A percentile compares a stretch with the other conserved stretches of the same genome.
Evolutionary conservation across 2,888 invertebrate genomes (phyloP).

Genomic region (Gnatocerus cornutus): DNA sequence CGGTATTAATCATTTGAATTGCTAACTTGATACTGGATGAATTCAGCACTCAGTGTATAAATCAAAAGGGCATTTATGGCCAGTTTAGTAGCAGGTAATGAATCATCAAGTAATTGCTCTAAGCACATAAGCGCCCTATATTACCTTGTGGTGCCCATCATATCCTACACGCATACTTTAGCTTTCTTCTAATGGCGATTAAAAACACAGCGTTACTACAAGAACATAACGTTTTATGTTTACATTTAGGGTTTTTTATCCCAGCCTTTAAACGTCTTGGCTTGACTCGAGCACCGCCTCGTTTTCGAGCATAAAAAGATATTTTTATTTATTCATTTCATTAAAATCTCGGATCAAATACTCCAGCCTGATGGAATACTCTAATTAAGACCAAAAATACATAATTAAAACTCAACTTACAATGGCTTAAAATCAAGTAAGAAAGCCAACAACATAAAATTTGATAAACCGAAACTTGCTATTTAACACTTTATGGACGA

Average conservation of each 20-base stretch:
- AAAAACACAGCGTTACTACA: background rate
- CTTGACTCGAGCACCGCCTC: constrained; percentile 10
- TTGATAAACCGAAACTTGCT: too few relatives aligned
- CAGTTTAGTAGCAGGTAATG: constrained; percentile 57
- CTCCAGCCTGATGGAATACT: constrained; percentile 5
- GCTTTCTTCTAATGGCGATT: constrained; percentile 31
- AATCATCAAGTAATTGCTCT: constrained; percentile 59
- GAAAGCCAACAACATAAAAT: too few relatives aligned
- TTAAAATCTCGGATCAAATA: constrained; percentile 17
- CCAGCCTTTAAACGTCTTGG: constrained; percentile 9
- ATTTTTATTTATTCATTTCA: constrained; percentile 24
- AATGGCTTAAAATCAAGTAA: background rate
- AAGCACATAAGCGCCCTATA: constrained; percentile 56
- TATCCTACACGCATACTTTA: constrained; percentile 43
- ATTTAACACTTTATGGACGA: too few relatives aligned
- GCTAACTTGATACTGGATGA: constrained; percentile 50
- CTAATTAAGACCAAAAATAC: constrained; percentile 5
- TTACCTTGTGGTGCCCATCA: constrained; percentile 42
- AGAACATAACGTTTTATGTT: constrained; percentile 8
- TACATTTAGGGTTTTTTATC: constrained; percentile 4
- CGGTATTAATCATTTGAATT: constrained; percentile 53
- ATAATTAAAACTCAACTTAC: constrained; percentile 9
- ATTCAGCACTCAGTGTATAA: constrained; percentile 50
- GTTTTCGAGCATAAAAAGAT: constrained; percentile 19
- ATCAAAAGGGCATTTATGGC: constrained; percentile 56